Evolutionary conservation across 2,797 vertebrate genomes (phyloP), one percentile per base, ranked within the genome.

Genomic region (Muscicapa striata): DNA sequence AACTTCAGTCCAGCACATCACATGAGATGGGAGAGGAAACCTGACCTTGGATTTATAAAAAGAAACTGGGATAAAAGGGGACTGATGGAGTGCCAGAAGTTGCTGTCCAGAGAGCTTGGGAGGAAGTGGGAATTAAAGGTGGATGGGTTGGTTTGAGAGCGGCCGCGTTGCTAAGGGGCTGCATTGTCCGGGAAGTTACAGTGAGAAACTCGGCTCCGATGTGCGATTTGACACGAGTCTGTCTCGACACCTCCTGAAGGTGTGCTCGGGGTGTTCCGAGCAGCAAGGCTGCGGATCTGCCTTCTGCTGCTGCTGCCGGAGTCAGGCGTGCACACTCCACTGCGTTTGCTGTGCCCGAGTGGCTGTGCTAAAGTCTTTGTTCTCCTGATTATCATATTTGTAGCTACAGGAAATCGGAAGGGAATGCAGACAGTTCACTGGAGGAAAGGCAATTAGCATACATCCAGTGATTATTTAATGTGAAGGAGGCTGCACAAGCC

Each of bases 31-130:
- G 95, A 88, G 95, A 93, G 97, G 97, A 97, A 98, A 97, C 95
- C 96, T 95, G 97, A 97, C 88, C 97, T 95, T 88, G 95, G 91
- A 87, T 97, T 96, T 97, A 94, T 96, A 97, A 97, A 97, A 97
- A 98, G 96, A 97, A 96, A 90, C 96, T 59, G 80, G 96, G 96
- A 96, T 96, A 95, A 97, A 97, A 97, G 96, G 91, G 92, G 94
- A 89, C 87, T 70, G 94, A 95, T 93, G 94, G 84, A 84, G 91
- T 96, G 96, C 95, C 97, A 95, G 94, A 86, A 97, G 95, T 51
- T 95, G 95, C 90, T 89, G 95, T 94, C 95, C 94, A 78, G 93
- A 97, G 93, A 92, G 84, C 88, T 87, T 51, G 90, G 94, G 94
- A 96, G 97, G 97, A 97, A 97, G 93, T 94, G 87, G 90, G 86